phyloP scores from a whole-genome alignment of 2,113 vertebrate genomes.

The Prunella himalayana region DNA sequence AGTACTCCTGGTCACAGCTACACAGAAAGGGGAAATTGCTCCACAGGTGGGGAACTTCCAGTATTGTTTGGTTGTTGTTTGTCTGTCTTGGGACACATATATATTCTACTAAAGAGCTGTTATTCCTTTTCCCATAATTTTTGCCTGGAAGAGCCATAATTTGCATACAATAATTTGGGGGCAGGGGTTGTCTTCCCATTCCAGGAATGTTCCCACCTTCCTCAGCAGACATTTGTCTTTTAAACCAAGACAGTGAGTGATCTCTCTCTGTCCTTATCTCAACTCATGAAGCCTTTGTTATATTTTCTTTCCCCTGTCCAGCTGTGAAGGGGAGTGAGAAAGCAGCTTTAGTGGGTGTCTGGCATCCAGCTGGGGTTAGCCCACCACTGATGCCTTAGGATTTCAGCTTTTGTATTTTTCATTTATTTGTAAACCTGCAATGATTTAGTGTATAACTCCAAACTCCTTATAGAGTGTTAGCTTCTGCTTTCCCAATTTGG shows the following conservation, averaged over 20 bases:
- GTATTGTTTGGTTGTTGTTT: not conserved
- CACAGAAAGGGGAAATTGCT: too few species aligned
- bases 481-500: not conserved
- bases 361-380: not conserved
- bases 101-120: not conserved
- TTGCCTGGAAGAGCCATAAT: not conserved
- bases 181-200: not conserved
- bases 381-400: not conserved
- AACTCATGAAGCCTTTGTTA: not conserved
- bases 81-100: too few species aligned
- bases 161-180: not conserved
- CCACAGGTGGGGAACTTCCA: too few species aligned
- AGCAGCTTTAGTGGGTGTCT: not conserved
- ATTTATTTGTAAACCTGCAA: not conserved
- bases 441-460: not conserved
- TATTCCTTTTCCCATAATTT: not conserved
- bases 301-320: not conserved
- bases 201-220: not conserved
- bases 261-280: not conserved
- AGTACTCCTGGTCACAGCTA: not conserved
- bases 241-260: not conserved
- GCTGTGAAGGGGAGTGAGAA: not conserved
- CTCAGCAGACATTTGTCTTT: not conserved
- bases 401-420: not conserved
- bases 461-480: not conserved